Conservation (phyloP, 1,140 invertebrate genomes). For the Bathynomus jamesi region DNA sequence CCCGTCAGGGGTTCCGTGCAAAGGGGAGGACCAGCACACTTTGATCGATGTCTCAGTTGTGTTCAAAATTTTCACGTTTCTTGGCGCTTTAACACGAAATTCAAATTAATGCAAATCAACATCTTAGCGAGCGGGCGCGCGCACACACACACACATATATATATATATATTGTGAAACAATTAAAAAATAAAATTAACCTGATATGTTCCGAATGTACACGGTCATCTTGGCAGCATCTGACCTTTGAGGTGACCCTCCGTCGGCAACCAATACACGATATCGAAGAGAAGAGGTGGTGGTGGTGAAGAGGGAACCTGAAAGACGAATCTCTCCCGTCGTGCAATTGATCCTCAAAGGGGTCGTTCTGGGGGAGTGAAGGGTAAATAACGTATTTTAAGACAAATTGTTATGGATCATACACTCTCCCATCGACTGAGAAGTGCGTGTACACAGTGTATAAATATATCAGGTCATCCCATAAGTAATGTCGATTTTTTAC, state of each 20-base stretch:
- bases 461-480: no score
- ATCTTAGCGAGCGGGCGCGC: no score
- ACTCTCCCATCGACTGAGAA: no score
- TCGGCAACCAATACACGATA: not conserved
- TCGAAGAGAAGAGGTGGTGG: not conserved
- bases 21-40: slow-evolving; percentile 19
- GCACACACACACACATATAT: no score
- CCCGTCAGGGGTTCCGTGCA: slow-evolving; percentile 12
- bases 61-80: slow-evolving; percentile 4
- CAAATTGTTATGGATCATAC: no score
- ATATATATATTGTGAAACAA: no score
- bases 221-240: not conserved
- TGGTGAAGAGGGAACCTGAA: not conserved
- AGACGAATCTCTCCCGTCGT: not conserved
- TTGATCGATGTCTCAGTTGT: slow-evolving; percentile 10
- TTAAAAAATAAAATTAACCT: no score
- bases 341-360: not conserved
- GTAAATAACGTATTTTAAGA: no score
- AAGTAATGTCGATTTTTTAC: no score
- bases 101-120: no score
- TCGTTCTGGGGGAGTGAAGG: not conserved
- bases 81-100: no score
- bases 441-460: no score
- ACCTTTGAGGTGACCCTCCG: not conserved
- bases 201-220: not conserved